Base-by-base conservation (phyloP, 2,888 invertebrate species). In the Chrysolina americana region DNA sequence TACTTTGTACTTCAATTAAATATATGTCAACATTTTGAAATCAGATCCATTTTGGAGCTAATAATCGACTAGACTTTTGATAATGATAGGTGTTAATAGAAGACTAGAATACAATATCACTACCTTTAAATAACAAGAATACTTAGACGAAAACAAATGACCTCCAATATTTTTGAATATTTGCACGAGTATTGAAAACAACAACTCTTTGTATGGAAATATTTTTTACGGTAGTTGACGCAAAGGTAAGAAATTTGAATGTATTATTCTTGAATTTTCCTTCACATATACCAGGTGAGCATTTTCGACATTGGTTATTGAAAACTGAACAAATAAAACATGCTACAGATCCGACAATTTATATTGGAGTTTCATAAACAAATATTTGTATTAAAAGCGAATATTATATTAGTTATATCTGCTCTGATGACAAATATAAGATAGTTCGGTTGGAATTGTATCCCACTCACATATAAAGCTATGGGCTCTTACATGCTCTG, bases 111-210 rank as follows among this genome's bases (percentile, higher is more conserved):
- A 81, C 73, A 76, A 68, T 79, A 79, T 81, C 76, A 80, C 81
- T 82, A 82, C 80, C 70, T 79, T 79, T 81, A 82, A 74, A 78
- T 79, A 82, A 82, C 81, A 81, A 81, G 80, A 81, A 80, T 80
- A 75, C 68, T 78, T 73, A 44, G 41, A 71, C 74, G 65, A 69
- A 41, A 74, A 53, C 62, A 75, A 71, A 63, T 36, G 53, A 53
- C 36, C 19, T 50, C 36, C 6, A 28, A 23, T 13, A 53, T 50
- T 53, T 21, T 41, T 21, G 44, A 68, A 36, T 17, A 68, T 68
- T n/a, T 36, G 44, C 28, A 53, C n/a, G 48, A 17, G 11, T 41
- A 13, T 44, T 56, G 36, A 41, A 41, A 41, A 53, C 19, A 53
- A 68, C n/a, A 53, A 68, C 53, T 48, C 36, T 53, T 68, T 68